These are phyloP conservation scores for Oxytorus armatus DNA, from an alignment of 2,888 invertebrate genomes.

Conservation along the genomic window DNA sequence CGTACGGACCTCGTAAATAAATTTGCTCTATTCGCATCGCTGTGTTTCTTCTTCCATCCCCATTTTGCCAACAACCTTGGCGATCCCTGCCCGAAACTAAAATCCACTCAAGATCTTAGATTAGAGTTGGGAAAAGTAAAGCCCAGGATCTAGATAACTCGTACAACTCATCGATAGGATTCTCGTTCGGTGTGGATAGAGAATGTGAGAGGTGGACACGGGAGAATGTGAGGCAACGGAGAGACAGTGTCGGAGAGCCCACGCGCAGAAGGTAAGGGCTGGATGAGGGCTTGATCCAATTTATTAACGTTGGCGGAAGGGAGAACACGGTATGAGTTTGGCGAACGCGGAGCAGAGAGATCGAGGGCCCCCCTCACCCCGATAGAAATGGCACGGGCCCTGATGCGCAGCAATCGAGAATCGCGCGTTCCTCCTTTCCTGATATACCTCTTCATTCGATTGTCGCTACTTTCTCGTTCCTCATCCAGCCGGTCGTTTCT, in stretches of 20 bases:
- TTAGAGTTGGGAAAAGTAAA: conserved; percentile 82
- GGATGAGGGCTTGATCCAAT: conserved; percentile 82
- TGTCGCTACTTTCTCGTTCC: conserved; percentile 50
- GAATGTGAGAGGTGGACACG: neutral
- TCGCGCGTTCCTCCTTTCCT: conserved; percentile 55
- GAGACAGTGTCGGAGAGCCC: conserved; percentile 35
- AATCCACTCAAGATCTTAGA: conserved; percentile 84
- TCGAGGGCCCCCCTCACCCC: conserved; percentile 13
- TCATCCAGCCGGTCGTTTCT: conserved; percentile 7
- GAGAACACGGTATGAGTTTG: conserved; percentile 63
- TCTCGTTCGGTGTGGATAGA: conserved; percentile 24
- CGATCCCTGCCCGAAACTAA: conserved; percentile 71
- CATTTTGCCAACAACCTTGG: conserved; percentile 35
- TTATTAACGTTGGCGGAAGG: conserved; percentile 77
- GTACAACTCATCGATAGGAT: conserved; percentile 78
- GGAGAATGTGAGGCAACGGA: neutral
- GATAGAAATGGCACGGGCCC: conserved; percentile 56
- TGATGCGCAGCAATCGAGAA: conserved; percentile 54
- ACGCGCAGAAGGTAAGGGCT: conserved; percentile 55
- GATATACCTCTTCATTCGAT: conserved; percentile 63
- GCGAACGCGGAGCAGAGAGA: conserved; percentile 57
- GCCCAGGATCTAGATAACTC: conserved; percentile 80
- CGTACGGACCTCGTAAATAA: conserved; percentile 65
- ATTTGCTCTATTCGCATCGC: conserved; percentile 52
- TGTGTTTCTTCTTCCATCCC: conserved; percentile 41